These are phyloP conservation scores for Balanococcus diminutus DNA, from an alignment of 2,888 invertebrate genomes.

Conservation along the genomic window DNA sequence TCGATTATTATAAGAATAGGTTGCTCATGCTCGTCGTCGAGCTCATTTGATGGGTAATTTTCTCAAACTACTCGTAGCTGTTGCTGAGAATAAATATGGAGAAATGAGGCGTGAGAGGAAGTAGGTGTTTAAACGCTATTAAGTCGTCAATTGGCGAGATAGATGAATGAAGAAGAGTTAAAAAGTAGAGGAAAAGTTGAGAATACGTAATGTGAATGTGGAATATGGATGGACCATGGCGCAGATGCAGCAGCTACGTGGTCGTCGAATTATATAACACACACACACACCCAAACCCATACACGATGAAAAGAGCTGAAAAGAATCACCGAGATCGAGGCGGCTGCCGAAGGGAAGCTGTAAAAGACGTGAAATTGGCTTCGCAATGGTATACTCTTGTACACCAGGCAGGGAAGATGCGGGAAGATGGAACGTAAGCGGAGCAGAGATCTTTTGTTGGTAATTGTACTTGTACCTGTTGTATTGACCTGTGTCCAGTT, in stretches of 20 bases:
- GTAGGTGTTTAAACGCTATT: background rate
- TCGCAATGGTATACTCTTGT: too few relatives aligned
- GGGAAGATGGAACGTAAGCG: background rate
- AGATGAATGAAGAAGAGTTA: background rate
- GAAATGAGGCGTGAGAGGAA: background rate
- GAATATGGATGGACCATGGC: too few relatives aligned
- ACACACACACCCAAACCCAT: too few relatives aligned
- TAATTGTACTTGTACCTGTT: constrained; percentile 47
- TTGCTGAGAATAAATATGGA: background rate
- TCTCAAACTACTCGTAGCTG: background rate
- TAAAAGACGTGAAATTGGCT: background rate
- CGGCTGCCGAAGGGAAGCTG: constrained; percentile 1
- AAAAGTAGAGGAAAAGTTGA: too few relatives aligned
- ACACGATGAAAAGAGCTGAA: background rate
- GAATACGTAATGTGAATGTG: too few relatives aligned
- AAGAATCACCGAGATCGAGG: too few relatives aligned
- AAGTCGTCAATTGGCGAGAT: background rate
- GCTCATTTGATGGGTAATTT: background rate
- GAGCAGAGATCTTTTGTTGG: constrained; percentile 44
- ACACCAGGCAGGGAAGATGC: background rate
- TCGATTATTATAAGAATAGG: background rate
- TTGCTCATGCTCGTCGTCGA: background rate
- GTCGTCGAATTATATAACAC: constrained; percentile 10
- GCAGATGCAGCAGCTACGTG: background rate
- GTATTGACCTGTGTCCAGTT: constrained; percentile 53